phyloP scores from a whole-genome alignment of 2,888 invertebrate genomes.

The Listrodromus nycthemerus region DNA sequence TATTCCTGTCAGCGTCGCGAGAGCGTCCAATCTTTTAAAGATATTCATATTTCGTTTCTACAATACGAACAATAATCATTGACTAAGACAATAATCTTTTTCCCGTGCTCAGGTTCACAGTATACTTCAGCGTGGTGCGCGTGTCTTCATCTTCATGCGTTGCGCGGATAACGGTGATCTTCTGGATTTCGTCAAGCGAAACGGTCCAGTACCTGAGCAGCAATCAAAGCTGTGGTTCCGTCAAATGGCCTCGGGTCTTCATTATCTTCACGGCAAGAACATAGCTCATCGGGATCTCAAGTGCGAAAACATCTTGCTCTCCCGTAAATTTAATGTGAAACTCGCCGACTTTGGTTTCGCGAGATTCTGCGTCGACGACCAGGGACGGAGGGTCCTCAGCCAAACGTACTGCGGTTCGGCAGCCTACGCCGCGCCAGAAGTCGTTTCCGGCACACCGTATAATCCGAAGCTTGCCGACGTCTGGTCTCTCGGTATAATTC shows the following conservation, averaged over 20 bases:
- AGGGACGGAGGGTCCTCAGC: constrained; percentile 91
- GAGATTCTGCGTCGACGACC: constrained; percentile 90
- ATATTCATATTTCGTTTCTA: not conserved
- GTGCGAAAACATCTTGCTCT: constrained; percentile 95
- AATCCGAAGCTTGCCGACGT: constrained; percentile 96
- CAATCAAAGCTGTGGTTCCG: constrained; percentile 94
- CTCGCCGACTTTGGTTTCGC: constrained; percentile 98
- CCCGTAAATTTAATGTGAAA: constrained; percentile 94
- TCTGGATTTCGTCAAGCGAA: constrained; percentile 92
- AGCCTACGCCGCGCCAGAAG: constrained; percentile 98
- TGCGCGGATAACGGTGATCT: constrained; percentile 95
- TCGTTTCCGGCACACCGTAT: constrained; percentile 95
- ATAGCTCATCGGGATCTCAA: constrained; percentile 97
- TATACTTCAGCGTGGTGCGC: constrained; percentile 92
- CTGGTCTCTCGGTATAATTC: constrained; percentile 96
- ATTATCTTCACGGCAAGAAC: constrained; percentile 93
- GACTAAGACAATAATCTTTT: not conserved
- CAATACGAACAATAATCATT: not conserved
- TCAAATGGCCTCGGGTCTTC: constrained; percentile 93
- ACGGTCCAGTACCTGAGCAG: constrained; percentile 91
- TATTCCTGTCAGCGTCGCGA: not conserved
- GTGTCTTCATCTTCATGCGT: constrained; percentile 96
- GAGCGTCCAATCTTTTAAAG: not conserved
- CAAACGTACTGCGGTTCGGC: constrained; percentile 98
- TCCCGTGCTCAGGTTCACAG: constrained; percentile 90